Evolutionary conservation across 2,888 invertebrate species (phyloP), one percentile per base, ranked within the genome.

Genomic region (Orthonevra nobilis): DNA sequence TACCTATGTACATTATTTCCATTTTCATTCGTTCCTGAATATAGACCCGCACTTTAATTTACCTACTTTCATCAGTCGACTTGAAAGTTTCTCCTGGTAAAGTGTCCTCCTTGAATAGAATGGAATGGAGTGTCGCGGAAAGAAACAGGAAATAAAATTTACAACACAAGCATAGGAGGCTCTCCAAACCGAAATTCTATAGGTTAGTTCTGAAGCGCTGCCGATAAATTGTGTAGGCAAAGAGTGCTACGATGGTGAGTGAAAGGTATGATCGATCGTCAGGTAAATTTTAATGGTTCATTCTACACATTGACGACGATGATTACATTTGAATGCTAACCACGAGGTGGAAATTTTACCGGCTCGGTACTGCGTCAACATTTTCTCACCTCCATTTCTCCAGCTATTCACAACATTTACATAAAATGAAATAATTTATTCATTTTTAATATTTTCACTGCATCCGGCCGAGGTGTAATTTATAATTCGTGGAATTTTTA

Each of bases 361-460:
- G 23, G 44, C 17, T 54, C 14, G 26, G 10, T 9, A 23, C 17
- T 32, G 48, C 63, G 64, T 52, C 36, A 6, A 10, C 34, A 19
- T 38, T 34, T 30, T 19, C 60, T 34, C 17, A 38, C 38, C 19
- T 3, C 7, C 26, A 60, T 14, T 50, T 20, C n/a, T 20, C 14
- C 36, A 48, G 34, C 42, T 52, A 14, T 23, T 36, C 26, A 42
- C 60, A 48, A 40, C 60, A 60, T 44, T 17, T 66, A 68, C 38
- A 38, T 60, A 54, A 74, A 74, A 74, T 74, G 38, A 74, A 54
- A 40, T 61, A 74, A 61, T 68, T 68, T 68, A 74, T 74, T 74
- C 60, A 74, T 54, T 54, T 68, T 54, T 74, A 74, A 74, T 74
- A 68, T 44, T 61, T 61, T 38, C 28, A 14, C 44, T 36, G 42